A percentile compares a stretch with the other conserved stretches of the same genome.
phyloP scores from a whole-genome alignment of 2,888 invertebrate genomes.

The Epirrhoe tristata region DNA sequence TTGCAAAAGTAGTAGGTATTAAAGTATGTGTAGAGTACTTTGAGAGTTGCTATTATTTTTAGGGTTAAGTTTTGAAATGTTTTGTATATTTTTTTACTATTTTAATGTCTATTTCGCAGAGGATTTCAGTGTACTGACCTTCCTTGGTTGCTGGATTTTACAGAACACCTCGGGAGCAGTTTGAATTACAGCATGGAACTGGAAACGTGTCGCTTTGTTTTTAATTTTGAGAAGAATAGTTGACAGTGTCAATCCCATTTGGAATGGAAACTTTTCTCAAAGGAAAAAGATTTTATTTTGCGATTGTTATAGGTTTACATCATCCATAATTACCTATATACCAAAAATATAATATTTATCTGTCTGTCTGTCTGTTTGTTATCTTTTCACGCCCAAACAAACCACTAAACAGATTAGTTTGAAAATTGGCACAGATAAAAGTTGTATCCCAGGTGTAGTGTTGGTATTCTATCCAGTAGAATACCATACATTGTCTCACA shows the following conservation, averaged over 20 bases:
- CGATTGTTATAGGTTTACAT: neutral
- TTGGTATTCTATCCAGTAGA: no score
- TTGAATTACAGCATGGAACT: conserved; percentile 50
- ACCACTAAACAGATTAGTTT: no score
- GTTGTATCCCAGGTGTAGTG: no score
- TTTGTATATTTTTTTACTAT: conserved; percentile 52
- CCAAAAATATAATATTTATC: no score
- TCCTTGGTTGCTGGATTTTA: conserved; percentile 41
- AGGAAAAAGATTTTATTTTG: conserved; percentile 12
- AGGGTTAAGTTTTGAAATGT: conserved; percentile 41
- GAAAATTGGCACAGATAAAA: no score
- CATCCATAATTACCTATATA: no score
- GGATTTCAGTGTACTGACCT: conserved; percentile 66
- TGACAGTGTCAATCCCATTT: conserved; percentile 7
- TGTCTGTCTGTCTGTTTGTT: no score
- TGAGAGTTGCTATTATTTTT: conserved; percentile 24
- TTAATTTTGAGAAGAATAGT: neutral
- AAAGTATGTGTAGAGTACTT: conserved; percentile 2
- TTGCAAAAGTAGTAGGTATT: neutral
- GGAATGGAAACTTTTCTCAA: neutral
- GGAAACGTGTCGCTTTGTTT: conserved; percentile 21
- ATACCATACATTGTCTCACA: no score
- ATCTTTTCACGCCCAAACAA: no score
- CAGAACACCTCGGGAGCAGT: conserved; percentile 54
- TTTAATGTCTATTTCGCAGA: conserved; percentile 56